These are phyloP conservation scores for Sitodiplosis mosellana DNA, from an alignment of 1,140 invertebrate genomes.

Conservation along the genomic window DNA sequence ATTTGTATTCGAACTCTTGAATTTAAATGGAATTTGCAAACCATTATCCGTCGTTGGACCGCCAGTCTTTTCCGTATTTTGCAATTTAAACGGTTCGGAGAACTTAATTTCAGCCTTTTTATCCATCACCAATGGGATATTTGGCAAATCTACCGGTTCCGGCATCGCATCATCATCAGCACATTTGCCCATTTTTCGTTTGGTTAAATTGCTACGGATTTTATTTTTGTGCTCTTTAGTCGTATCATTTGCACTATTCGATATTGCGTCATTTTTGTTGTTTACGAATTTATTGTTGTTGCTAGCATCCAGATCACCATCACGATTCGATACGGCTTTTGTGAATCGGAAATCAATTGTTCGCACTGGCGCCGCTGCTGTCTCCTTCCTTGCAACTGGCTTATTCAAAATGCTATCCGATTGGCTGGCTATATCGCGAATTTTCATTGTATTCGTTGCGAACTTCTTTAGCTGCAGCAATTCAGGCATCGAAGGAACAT, in stretches of 20 bases:
- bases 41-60: neutral
- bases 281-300: slow-evolving; percentile 3
- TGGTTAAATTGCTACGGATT: slow-evolving; percentile 24
- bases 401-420: slow-evolving; percentile 24
- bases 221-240: slow-evolving; percentile 25
- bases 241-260: no score
- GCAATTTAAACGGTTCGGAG: neutral
- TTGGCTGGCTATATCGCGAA: slow-evolving; percentile 38
- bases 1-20: no score
- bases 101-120: neutral
- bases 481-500: slow-evolving; percentile 35
- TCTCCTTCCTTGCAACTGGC: slow-evolving; percentile 1
- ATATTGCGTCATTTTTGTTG: no score
- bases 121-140: slow-evolving; percentile 25
- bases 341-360: slow-evolving; percentile 16
- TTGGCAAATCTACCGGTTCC: slow-evolving; percentile 34
- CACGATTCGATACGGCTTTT: neutral
- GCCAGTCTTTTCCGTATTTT: slow-evolving; percentile 4
- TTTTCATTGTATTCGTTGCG: slow-evolving; percentile 38
- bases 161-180: slow-evolving; percentile 26
- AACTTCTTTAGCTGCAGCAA: slow-evolving; percentile 35
- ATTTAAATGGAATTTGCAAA: slow-evolving; percentile 5
- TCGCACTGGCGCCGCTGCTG: no score
- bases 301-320: slow-evolving; percentile 8
- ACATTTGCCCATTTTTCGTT: slow-evolving; percentile 14